Evolutionary conservation across 2,797 vertebrate species (phyloP), one percentile per base, ranked within the genome.

Genomic region (Erethizon dorsatum): DNA sequence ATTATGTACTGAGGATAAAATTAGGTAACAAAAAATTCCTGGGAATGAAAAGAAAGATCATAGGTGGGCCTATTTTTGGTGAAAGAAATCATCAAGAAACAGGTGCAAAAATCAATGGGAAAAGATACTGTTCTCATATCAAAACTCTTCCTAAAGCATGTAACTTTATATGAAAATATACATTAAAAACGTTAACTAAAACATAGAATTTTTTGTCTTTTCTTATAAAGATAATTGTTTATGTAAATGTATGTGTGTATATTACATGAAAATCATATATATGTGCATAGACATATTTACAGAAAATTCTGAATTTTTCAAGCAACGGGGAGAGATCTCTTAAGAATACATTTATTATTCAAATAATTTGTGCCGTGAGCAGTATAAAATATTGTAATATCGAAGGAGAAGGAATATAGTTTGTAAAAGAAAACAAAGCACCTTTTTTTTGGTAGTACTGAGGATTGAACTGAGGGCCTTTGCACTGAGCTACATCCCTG

Each of bases 221-320:
- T 78, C 77, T 82, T 37, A 17, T 4, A 82, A 15, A 41, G 71
- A 59, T 87, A 56, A 45, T 33, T 65, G 28, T 52, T 67, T 63
- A 17, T 52, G 28, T 59, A 56, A 87, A 61, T 45, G 18, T n/a
- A 15, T 15, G 11, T 61, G 5, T 80, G n/a, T 33, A 17, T 0
- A 61, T 12, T 17, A 14, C 22, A 78, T n/a, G 6, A 63, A 78
- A 71, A 73, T 69, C 13, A 47, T 26, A 15, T 54, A 52, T 26
- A 41, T 73, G 1, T 57, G 9, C 24, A n/a, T 59, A 82, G 6
- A 80, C 31, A 79, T 20, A 63, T 20, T 78, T 54, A 91, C 9
- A 65, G 31, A 87, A 84, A 96, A 45, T 37, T 94, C 52, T 79
- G 45, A 6, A 3, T 61, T 65, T 91, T 92, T 78, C 33, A 95